Evolutionary conservation across 2,888 invertebrate genomes (phyloP).

Genomic region (Leucania comma): DNA sequence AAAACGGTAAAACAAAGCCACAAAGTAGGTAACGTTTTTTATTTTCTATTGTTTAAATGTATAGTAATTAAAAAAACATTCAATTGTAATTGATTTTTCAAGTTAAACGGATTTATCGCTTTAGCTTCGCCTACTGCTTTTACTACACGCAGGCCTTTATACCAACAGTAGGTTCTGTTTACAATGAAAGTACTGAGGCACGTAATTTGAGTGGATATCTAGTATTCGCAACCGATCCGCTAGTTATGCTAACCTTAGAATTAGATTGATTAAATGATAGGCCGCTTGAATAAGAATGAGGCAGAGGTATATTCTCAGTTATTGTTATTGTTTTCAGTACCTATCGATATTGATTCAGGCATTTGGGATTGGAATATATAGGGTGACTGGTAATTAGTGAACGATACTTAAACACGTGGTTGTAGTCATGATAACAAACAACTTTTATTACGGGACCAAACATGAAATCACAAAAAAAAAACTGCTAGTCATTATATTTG

Average conservation of each 20-base stretch:
- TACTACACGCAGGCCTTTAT: constrained; percentile 10
- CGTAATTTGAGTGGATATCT: constrained; percentile 69
- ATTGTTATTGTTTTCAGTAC: constrained; percentile 26
- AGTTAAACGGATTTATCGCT: background rate
- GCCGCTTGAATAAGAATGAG: constrained; percentile 56
- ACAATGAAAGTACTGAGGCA: constrained; percentile 63
- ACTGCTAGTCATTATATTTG: no score
- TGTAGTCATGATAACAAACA: no score
- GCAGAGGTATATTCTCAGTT: constrained; percentile 7
- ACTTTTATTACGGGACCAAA: no score
- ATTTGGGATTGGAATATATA: background rate
- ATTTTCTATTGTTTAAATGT: no score
- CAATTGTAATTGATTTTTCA: no score
- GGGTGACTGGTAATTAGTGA: no score
- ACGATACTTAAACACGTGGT: no score
- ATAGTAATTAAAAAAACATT: no score
- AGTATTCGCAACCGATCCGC: constrained; percentile 61
- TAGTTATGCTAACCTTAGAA: constrained; percentile 61
- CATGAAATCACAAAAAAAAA: no score
- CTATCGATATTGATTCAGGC: constrained; percentile 20
- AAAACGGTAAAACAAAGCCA: no score
- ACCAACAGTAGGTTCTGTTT: constrained; percentile 56
- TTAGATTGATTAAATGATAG: constrained; percentile 66
- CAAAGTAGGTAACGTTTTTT: no score
- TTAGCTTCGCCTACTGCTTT: background rate